A percentile compares a stretch with the other conserved stretches of the same genome.
phyloP scores from a whole-genome alignment of 2,888 invertebrate species.

The Morpho deidamia region DNA sequence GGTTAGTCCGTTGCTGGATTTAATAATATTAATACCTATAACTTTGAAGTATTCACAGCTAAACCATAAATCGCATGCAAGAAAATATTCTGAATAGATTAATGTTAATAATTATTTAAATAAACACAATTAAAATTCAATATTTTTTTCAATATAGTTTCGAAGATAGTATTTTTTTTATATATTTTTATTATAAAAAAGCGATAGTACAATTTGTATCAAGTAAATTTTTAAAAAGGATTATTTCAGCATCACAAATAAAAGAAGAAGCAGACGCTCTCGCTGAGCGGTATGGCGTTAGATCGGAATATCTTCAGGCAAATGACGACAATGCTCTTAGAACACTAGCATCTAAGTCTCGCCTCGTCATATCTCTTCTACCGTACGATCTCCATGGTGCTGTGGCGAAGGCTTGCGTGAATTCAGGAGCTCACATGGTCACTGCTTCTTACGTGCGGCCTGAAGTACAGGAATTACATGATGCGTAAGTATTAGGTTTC shows the following conservation, averaged over 20 bases:
- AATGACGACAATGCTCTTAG: slow-evolving; percentile 84
- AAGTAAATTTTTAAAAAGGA: no score
- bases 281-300: slow-evolving; percentile 86
- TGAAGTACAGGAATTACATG: slow-evolving; percentile 87
- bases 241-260: slow-evolving; percentile 82
- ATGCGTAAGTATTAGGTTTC: slow-evolving; percentile 76
- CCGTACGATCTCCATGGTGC: slow-evolving; percentile 94
- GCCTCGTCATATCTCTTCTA: slow-evolving; percentile 91
- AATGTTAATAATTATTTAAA: no score
- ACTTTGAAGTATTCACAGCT: no score
- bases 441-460: slow-evolving; percentile 97
- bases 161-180: no score
- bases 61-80: no score
- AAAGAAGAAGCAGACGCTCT: slow-evolving; percentile 93
- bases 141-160: no score
- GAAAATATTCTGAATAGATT: no score
- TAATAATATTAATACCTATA: no score
- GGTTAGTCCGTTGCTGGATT: slow-evolving; percentile 56
- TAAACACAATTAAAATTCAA: no score
- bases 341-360: slow-evolving; percentile 84
- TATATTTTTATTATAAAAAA: no score
- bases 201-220: no score
- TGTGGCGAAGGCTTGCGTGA: slow-evolving; percentile 92
- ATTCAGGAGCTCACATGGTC: slow-evolving; percentile 93
- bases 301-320: slow-evolving; percentile 90